A percentile compares a stretch with the other conserved stretches of the same genome.
These are phyloP conservation scores for Paramuricea clavata DNA, from an alignment of 92 coral and sea anemone species.

Conservation along the genomic window DNA sequence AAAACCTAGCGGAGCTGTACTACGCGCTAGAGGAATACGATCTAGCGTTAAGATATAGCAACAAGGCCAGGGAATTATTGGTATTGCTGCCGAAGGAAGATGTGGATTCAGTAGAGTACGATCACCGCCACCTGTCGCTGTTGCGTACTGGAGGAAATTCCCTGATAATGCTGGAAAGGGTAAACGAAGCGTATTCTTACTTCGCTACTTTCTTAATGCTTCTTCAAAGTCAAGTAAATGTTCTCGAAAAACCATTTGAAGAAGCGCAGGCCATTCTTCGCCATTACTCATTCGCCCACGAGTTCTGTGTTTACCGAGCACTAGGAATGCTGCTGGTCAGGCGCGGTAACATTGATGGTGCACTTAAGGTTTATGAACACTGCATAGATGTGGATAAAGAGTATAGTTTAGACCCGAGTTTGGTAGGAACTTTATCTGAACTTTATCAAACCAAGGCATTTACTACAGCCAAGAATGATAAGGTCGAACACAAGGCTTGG, in stretches of 20 bases:
- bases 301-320: background rate
- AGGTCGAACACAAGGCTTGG: background rate
- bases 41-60: background rate
- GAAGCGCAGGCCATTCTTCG: background rate
- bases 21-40: no score
- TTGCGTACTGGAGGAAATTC: background rate
- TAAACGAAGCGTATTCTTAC: background rate
- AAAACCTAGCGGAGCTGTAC: slow-evolving; percentile 6
- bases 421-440: slow-evolving; percentile 2
- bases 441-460: slow-evolving; percentile 34
- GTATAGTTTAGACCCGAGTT: background rate
- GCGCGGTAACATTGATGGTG: background rate
- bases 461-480: background rate
- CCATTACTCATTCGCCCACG: background rate
- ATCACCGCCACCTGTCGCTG: no score
- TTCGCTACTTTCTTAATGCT: background rate
- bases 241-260: background rate
- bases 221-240: background rate
- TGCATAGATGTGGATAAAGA: background rate
- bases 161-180: slow-evolving; percentile 3
- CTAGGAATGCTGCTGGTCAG: slow-evolving; percentile 3
- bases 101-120: no score
- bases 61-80: background rate
- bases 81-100: background rate
- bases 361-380: background rate